Base-by-base conservation (phyloP, 2,113 vertebrate genomes). In the Rafetus swinhoei region DNA sequence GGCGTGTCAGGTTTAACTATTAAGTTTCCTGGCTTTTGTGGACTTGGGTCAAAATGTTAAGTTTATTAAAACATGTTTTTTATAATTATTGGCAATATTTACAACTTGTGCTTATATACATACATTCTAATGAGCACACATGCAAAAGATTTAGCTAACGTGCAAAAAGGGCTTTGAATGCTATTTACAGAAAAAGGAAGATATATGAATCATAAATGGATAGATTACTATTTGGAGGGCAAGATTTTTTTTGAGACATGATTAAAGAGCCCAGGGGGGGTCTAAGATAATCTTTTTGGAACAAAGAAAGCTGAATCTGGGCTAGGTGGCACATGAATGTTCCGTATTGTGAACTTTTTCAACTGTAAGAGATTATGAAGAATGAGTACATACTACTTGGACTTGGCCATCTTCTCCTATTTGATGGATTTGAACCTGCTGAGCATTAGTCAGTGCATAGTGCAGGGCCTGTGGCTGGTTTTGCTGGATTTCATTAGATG, bases 391-490 rank as follows among this genome's bases (percentile, higher is more conserved):
- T 98, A 99, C 99, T 98, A 99, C 99, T 98, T 99, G 99, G 62
- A 99, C 99, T 97, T 99, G 99, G 32, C 99, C 99, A 24, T 99
- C 99, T 92, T 99, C 99, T 52, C 99, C 98, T 5, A 99, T 99
- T 84, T 99, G 99, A 96, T 99, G 99, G 92, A 99, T 99, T 98
- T 99, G 99, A 90, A 99, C 99, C 96, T 99, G 99, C 96, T 99
- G 99, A 1, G 98, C 98, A 2, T 99, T 99, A 95, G 99, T 99
- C 96, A 99, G 95, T 9, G 99, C 98, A 24, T 99, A 99, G 97
- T 99, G 99, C 79, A 99, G 98, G 1, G 99, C 99, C 96, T 99
- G 99, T 0, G 98, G 98, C 81, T 98, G 99, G 27, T 97, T 98
- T 90, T 99, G 98, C 86, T 97, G 98, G 2, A 98, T 87, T 96